phyloP scores from a whole-genome alignment of 2,888 invertebrate genomes.

The Chironomus tentans region DNA sequence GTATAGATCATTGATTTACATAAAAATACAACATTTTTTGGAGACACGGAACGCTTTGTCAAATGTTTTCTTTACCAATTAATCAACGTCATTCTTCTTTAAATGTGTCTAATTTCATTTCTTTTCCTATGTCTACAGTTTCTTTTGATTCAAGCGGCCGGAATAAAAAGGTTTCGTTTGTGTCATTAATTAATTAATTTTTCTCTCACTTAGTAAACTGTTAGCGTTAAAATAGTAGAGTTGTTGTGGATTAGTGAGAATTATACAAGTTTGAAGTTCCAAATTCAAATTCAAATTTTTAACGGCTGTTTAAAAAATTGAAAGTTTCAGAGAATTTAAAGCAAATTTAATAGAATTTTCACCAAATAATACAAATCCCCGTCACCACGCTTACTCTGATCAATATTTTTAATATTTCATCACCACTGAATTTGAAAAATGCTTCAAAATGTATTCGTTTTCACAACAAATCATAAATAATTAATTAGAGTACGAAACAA shows the following conservation, averaged over 20 bases:
- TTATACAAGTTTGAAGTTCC: too few relatives aligned
- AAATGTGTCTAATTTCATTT: not conserved
- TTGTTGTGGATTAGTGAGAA: too few relatives aligned
- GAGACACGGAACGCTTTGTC: conserved; percentile 1
- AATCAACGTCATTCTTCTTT: not conserved
- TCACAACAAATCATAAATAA: not conserved
- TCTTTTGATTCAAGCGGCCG: not conserved
- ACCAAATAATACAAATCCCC: too few relatives aligned
- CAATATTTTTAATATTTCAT: too few relatives aligned
- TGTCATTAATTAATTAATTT: not conserved
- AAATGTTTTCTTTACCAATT: not conserved
- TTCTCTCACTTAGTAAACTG: not conserved
- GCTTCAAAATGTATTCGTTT: not conserved
- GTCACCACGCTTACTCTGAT: too few relatives aligned
- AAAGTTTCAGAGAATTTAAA: too few relatives aligned
- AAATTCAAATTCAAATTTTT: too few relatives aligned
- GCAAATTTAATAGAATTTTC: too few relatives aligned
- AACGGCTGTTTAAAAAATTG: too few relatives aligned
- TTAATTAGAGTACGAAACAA: not conserved
- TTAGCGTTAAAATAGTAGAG: too few relatives aligned
- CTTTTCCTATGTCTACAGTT: not conserved
- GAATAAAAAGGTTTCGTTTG: not conserved
- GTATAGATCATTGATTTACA: not conserved
- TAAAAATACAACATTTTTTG: not conserved
- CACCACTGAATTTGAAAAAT: not conserved